Conservation (phyloP, 2,797 vertebrate genomes). For the Melopsittacus undulatus region DNA sequence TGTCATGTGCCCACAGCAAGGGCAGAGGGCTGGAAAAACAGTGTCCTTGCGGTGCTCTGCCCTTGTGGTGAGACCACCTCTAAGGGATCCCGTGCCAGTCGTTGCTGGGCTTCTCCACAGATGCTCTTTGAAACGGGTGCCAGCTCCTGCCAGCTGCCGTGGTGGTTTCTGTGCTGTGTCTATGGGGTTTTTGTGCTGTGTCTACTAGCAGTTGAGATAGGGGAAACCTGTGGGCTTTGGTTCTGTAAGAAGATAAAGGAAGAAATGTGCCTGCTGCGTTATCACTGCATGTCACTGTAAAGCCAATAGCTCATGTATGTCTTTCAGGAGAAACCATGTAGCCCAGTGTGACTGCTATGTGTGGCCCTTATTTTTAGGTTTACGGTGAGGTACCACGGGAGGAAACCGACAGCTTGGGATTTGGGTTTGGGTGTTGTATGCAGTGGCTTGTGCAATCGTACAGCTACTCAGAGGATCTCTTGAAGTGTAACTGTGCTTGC, state of each 20-base stretch:
- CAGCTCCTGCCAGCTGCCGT: not conserved
- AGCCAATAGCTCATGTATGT: not conserved
- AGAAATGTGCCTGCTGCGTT: not conserved
- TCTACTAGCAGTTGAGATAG: not conserved
- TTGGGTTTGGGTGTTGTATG: slow-evolving; percentile 35
- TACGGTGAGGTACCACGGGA: not conserved
- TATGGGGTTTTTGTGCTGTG: not conserved
- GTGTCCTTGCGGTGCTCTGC: not conserved
- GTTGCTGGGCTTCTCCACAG: slow-evolving; percentile 3
- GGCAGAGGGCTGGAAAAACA: not conserved
- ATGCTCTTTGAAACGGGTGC: slow-evolving; percentile 8
- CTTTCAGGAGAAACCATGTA: not conserved
- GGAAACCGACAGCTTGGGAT: not conserved
- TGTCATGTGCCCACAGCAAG: not conserved
- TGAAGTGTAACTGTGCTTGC: slow-evolving; percentile 39
- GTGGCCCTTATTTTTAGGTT: not conserved
- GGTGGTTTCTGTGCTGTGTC: not conserved
- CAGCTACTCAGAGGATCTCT: slow-evolving; percentile 37
- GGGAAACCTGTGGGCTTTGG: slow-evolving; percentile 6
- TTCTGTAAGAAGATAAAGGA: not conserved
- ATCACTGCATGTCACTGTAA: accelerated
- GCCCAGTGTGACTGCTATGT: not conserved
- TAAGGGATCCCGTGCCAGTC: slow-evolving; percentile 34
- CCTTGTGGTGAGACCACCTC: slow-evolving; percentile 60
- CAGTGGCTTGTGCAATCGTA: slow-evolving; percentile 52